Percentiles rank a stretch among this genome's conserved stretches.
Conservation (phyloP, 1,140 invertebrate genomes). For the Drosophila pallidifrons region DNA sequence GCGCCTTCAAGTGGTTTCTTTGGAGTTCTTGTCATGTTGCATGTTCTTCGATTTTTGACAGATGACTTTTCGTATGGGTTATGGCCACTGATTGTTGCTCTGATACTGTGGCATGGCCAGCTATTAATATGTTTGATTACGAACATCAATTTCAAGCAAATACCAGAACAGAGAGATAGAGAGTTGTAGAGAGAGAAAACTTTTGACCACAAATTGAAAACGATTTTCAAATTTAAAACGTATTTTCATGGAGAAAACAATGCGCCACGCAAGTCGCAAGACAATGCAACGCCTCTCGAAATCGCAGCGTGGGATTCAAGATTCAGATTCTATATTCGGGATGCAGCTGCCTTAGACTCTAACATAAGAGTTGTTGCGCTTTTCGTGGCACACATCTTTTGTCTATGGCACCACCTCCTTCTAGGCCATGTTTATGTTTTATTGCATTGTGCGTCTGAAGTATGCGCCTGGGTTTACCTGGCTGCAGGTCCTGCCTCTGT, state of each 20-base stretch:
- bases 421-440: conserved; percentile 41
- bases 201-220: conserved; percentile 54
- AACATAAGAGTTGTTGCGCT: conserved; percentile 59
- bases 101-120: conserved; percentile 49
- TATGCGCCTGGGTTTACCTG: conserved; percentile 63
- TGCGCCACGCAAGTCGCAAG: conserved; percentile 42
- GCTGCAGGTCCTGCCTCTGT: conserved; percentile 39
- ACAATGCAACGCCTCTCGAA: conserved; percentile 76
- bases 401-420: conserved; percentile 33
- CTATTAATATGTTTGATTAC: conserved; percentile 83
- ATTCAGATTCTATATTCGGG: background rate
- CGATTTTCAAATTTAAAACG: conserved; percentile 75
- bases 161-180: conserved; percentile 7
- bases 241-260: conserved; percentile 65
- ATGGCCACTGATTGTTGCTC: conserved; percentile 67
- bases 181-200: conserved; percentile 18
- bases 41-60: conserved; percentile 81
- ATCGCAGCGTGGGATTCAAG: conserved; percentile 64
- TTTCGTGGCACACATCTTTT: conserved; percentile 59
- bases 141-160: conserved; percentile 58
- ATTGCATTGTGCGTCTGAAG: conserved; percentile 49
- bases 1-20: conserved; percentile 61
- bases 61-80: conserved; percentile 57
- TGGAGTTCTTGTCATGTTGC: conserved; percentile 69
- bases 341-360: conserved; percentile 19